Evolutionary conservation across 2,113 vertebrate genomes (phyloP).

Genomic region (Nothobranchius kuhntae): DNA sequence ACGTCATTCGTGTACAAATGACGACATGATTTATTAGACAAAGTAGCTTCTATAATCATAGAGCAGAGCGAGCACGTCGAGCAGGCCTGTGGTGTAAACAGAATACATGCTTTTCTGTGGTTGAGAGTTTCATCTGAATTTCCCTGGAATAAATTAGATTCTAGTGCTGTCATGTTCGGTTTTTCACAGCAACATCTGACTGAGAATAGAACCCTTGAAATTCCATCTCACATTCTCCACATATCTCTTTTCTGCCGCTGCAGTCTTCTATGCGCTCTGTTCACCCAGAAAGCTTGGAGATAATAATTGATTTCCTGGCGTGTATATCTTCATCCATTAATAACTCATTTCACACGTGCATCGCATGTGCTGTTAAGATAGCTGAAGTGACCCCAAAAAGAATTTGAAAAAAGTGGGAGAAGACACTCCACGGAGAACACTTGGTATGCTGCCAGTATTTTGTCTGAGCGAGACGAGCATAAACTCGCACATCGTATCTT

Average conservation of each 20-base stretch:
- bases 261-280: not conserved
- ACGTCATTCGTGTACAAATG: no score
- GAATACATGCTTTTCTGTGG: not conserved
- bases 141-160: constrained; percentile 13
- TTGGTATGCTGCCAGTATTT: not conserved
- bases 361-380: not conserved
- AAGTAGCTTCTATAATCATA: not conserved
- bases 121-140: not conserved
- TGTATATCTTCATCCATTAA: constrained; percentile 2
- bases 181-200: constrained; percentile 37
- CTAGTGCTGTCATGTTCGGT: constrained; percentile 17
- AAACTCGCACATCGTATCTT: constrained; percentile 20
- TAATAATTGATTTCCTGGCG: not conserved
- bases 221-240: not conserved
- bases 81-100: not conserved
- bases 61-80: not conserved
- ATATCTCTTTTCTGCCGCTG: not conserved
- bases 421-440: not conserved
- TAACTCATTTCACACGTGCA: constrained; percentile 4
- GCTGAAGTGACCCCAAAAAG: not conserved
- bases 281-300: not conserved
- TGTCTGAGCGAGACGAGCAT: constrained; percentile 7
- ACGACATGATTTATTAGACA: not conserved
- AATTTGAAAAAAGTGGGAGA: not conserved
- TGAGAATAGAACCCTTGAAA: constrained; percentile 1